Conservation (phyloP, 2,797 vertebrate genomes). For the Danio kyathit region DNA sequence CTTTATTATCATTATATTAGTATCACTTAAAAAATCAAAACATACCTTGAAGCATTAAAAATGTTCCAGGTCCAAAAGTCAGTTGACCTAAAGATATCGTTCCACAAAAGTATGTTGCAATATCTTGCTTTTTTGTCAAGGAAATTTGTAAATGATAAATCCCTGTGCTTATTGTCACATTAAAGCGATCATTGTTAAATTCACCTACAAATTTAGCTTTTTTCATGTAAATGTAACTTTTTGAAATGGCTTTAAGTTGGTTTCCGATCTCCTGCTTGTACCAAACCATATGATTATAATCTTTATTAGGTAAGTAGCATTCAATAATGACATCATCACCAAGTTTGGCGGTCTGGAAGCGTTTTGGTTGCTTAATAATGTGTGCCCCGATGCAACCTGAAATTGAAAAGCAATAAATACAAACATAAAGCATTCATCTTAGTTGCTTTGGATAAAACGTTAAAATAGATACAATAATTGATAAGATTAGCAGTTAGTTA, state of each 20-base stretch:
- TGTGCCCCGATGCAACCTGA: conserved; percentile 20
- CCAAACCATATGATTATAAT: conserved; percentile 39
- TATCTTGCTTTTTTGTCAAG: conserved; percentile 24
- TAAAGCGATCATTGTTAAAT: conserved; percentile 17
- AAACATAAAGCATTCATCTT: neutral
- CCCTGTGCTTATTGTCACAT: neutral
- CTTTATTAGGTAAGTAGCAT: conserved; percentile 29
- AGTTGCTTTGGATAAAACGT: neutral
- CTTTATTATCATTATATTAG: too few relatives aligned
- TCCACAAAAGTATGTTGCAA: conserved; percentile 39
- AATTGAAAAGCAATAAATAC: too few relatives aligned
- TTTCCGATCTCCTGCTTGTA: conserved; percentile 43
- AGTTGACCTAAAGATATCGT: conserved; percentile 27
- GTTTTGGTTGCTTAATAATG: conserved; percentile 9
- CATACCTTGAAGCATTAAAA: conserved; percentile 33
- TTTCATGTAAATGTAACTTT: neutral
- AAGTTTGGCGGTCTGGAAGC: conserved; percentile 1
- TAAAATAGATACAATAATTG: neutral
- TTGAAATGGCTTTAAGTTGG: conserved; percentile 13
- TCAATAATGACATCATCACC: conserved; percentile 34
- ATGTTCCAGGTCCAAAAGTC: conserved; percentile 39
- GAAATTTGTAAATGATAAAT: conserved; percentile 35
- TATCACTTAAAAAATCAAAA: neutral
- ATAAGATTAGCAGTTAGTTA: neutral
- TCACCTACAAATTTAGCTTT: neutral